Evolutionary conservation across 2,113 vertebrate genomes (phyloP).

Genomic region (Tragelaphus scriptus): DNA sequence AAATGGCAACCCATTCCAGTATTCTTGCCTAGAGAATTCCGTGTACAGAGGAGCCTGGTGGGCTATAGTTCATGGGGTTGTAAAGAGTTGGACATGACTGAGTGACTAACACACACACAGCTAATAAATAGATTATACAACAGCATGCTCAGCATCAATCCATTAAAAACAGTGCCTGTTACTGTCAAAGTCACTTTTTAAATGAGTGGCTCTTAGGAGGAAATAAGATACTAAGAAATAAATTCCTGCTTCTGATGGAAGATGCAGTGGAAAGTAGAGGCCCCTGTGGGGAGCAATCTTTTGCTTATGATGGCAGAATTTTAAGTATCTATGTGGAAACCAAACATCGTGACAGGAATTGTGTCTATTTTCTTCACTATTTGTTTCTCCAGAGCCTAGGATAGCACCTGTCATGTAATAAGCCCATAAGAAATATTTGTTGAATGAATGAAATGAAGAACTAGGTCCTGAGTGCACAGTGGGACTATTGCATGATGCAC

Average conservation of each 20-base stretch:
- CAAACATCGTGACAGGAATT: background rate
- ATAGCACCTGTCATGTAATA: background rate
- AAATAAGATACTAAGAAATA: constrained; percentile 7
- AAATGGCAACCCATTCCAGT: background rate
- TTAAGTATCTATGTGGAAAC: background rate
- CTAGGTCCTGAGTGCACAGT: background rate
- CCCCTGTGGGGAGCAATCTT: background rate
- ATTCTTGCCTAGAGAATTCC: background rate
- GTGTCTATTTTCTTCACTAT: background rate
- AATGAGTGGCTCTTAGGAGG: background rate
- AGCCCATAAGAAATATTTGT: background rate
- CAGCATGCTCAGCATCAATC: background rate
- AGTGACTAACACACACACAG: background rate
- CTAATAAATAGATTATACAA: background rate
- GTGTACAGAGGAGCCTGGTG: background rate
- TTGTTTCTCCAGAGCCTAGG: background rate
- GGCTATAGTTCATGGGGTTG: background rate
- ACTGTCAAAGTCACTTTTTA: background rate
- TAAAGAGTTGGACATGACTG: background rate
- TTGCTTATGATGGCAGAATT: background rate
- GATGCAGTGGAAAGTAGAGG: background rate
- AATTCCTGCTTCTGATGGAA: constrained; percentile 1
- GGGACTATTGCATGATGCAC: background rate
- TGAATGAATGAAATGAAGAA: background rate
- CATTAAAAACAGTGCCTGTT: background rate